phyloP scores from a whole-genome alignment of 2,797 vertebrate genomes.

The Phaenicophaeus curvirostris region DNA sequence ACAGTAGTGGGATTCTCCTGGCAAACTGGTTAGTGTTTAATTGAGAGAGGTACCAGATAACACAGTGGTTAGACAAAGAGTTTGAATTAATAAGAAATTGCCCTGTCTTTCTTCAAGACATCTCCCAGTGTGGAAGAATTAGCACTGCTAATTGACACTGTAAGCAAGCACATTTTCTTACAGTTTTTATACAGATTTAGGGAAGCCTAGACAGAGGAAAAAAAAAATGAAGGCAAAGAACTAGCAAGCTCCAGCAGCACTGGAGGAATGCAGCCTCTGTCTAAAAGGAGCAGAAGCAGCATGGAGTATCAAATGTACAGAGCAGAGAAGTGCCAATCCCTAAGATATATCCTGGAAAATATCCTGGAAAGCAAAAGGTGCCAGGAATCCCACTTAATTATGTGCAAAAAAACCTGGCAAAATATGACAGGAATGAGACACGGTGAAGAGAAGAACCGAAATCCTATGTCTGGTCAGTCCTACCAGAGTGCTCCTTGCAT shows the following conservation, averaged over 20 bases:
- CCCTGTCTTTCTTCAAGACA: not conserved
- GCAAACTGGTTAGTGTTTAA: not conserved
- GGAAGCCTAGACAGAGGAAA: not conserved
- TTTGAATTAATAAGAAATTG: not conserved
- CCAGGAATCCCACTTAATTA: not conserved
- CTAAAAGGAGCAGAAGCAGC: not conserved
- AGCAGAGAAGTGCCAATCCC: not conserved
- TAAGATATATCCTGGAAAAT: not conserved
- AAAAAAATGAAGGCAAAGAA: not conserved
- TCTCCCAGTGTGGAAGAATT: not conserved
- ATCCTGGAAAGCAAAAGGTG: not conserved
- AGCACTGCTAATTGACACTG: not conserved
- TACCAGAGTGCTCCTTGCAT: fast-evolving
- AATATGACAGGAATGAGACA: not conserved
- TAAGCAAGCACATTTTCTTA: not conserved
- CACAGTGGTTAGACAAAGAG: not conserved
- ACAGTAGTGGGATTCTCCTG: not conserved
- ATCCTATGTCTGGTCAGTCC: not conserved
- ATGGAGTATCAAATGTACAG: not conserved
- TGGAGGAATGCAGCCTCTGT: not conserved
- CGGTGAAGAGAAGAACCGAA: not conserved
- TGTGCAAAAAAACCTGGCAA: not conserved
- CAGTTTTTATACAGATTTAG: not conserved
- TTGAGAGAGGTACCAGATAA: not conserved
- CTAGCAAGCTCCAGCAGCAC: not conserved